These are phyloP conservation scores for Acanthosoma haemorrhoidale DNA, from an alignment of 2,888 invertebrate species.

Conservation along the genomic window DNA sequence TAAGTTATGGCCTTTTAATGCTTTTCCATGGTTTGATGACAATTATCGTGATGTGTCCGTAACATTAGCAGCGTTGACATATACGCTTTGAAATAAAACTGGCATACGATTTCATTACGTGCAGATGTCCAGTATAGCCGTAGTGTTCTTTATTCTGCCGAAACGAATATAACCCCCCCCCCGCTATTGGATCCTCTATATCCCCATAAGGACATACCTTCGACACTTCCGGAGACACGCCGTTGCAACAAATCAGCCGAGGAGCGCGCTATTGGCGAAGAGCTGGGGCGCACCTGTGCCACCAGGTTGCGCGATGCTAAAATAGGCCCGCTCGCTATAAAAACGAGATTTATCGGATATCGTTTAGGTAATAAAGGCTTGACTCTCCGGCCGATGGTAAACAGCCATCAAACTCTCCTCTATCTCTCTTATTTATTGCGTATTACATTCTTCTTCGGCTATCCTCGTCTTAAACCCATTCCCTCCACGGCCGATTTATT, in stretches of 20 bases:
- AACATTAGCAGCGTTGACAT: too few relatives aligned
- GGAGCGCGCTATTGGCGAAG: neutral
- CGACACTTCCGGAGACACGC: too few relatives aligned
- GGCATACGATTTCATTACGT: too few relatives aligned
- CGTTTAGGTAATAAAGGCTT: conserved; percentile 27
- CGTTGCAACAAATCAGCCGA: neutral
- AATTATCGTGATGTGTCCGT: too few relatives aligned
- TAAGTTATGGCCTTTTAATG: too few relatives aligned
- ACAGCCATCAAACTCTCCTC: conserved; percentile 17
- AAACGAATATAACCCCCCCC: too few relatives aligned
- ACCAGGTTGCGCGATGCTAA: neutral
- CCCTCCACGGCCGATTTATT: conserved; percentile 4
- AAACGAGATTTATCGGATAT: conserved; percentile 23
- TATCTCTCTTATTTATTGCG: conserved; percentile 17
- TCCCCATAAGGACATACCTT: too few relatives aligned
- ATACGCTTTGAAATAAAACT: too few relatives aligned
- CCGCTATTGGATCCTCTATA: too few relatives aligned
- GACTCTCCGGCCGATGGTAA: neutral
- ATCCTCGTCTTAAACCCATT: conserved; percentile 6
- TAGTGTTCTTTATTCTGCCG: too few relatives aligned
- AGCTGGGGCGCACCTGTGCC: neutral
- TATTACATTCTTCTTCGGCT: conserved; percentile 14
- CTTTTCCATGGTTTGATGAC: too few relatives aligned
- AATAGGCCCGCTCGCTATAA: conserved; percentile 4
- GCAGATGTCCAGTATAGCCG: too few relatives aligned